Percentiles rank a stretch among this genome's conserved stretches.
Conservation (phyloP, 1,140 invertebrate species). For the Drosophila virilis region DNA sequence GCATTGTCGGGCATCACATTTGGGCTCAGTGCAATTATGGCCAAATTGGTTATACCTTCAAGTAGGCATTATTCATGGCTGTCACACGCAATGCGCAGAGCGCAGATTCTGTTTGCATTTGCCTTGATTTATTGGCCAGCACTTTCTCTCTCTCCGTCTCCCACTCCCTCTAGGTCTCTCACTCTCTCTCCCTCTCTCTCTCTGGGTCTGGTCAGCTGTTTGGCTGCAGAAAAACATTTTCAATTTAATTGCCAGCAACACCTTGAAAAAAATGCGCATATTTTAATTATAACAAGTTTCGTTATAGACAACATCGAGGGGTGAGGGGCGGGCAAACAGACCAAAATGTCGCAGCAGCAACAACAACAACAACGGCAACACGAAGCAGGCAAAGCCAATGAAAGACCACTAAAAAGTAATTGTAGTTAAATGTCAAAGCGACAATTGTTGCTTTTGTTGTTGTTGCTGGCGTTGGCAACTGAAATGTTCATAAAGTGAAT, state of each 20-base stretch:
- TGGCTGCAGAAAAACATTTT: slow-evolving; percentile 7
- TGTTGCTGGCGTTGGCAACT: slow-evolving; percentile 44
- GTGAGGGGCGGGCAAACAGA: slow-evolving; percentile 12
- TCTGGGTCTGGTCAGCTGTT: slow-evolving; percentile 19
- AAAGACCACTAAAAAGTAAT: slow-evolving; percentile 79
- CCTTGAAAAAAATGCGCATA: slow-evolving; percentile 61
- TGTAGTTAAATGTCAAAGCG: slow-evolving; percentile 81
- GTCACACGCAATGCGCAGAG: background rate
- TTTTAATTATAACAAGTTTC: slow-evolving; percentile 81
- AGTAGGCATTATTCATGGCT: slow-evolving; percentile 18
- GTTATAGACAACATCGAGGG: slow-evolving; percentile 47
- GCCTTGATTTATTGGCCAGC: slow-evolving; percentile 28
- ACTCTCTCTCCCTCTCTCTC: too few species aligned
- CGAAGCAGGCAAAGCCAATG: slow-evolving; percentile 43
- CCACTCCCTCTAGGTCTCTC: too few species aligned
- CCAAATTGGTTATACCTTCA: slow-evolving; percentile 29
- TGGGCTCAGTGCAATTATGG: slow-evolving; percentile 22
- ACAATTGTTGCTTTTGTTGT: slow-evolving; percentile 63
- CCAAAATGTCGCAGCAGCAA: slow-evolving; percentile 34
- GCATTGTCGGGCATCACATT: background rate
- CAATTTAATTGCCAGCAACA: slow-evolving; percentile 60
- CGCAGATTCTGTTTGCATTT: slow-evolving; percentile 3
- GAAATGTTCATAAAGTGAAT: slow-evolving; percentile 67
- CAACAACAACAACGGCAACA: slow-evolving; percentile 8
- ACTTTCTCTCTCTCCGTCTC: background rate